Base-by-base conservation (phyloP, 2,113 vertebrate genomes). In the Pluvianellus socialis region DNA sequence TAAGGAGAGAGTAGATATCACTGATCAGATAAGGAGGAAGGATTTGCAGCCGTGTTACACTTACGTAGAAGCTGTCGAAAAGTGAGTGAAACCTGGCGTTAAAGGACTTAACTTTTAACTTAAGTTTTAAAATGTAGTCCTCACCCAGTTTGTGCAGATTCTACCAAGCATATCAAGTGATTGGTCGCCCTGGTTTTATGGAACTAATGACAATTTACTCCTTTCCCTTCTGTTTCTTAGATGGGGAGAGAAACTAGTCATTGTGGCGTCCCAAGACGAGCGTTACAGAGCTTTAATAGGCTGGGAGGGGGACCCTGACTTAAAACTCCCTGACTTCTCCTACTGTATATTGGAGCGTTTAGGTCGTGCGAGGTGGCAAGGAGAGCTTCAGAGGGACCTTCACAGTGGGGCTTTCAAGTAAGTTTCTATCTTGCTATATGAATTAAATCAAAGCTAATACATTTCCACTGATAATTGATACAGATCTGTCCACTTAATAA, bases 321-420 rank as follows among this genome's bases (percentile, higher is more conserved):
- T 99, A 90, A 99, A 98, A 79, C 98, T 99, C 12, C 98, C 96
- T 0, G 99, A 99, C 66, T 98, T 98, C 73, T 99, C 99, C 19
- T 99, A 99, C 98, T 99, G 99, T 50, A 98, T 99, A n/a, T 45
- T 99, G 98, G 99, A 99, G 92, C 98, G 99, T 19, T 94, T 99
- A 53, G 99, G 99, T 35, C 98, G 99, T 62, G 99, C 99, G 4
- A 98, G 99, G 45, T 99, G 99, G 99, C 99, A 99, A 89, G 99
- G 99, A 12, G 99, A 99, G 96, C 98, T 99, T 9, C 99, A 99
- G 92, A 98, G 98, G 55, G 99, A 99, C 90, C 98, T 99, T 58
- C 99, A 99, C 91, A 98, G 93, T 44, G 96, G 85, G 6, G 97
- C 97, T 56, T 99, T 99, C 98, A 99, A 98, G 99, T 99, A 98